Evolutionary conservation across 2,888 invertebrate genomes (phyloP).

Genomic region (Volucella inanis): DNA sequence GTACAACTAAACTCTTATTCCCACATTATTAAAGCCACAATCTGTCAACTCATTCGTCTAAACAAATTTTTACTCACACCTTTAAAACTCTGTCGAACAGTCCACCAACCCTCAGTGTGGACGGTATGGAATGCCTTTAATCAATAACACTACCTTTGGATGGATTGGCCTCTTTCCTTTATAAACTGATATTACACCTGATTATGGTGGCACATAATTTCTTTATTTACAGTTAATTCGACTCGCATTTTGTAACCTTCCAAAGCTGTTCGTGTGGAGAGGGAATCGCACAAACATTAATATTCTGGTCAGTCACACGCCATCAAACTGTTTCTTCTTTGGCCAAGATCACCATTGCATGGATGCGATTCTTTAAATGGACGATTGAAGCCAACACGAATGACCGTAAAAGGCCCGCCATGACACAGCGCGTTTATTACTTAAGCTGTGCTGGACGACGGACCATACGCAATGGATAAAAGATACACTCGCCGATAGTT

Average conservation of each 20-base stretch:
- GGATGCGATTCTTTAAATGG: conserved; percentile 26
- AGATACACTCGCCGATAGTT: too few relatives aligned
- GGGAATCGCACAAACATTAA: neutral
- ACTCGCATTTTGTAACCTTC: conserved; percentile 24
- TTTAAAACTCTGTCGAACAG: too few relatives aligned
- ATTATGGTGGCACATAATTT: conserved; percentile 50
- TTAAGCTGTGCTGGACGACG: neutral
- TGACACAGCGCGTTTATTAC: conserved; percentile 3
- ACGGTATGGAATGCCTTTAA: too few relatives aligned
- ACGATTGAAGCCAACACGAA: conserved; percentile 42
- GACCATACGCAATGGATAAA: too few relatives aligned
- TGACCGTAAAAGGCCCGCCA: conserved; percentile 21
- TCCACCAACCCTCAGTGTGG: too few relatives aligned
- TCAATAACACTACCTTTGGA: too few relatives aligned
- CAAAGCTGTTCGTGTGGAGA: neutral
- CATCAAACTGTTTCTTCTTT: conserved; percentile 40
- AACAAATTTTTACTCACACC: too few relatives aligned
- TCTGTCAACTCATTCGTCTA: too few relatives aligned
- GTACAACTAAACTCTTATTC: too few relatives aligned
- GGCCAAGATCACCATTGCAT: conserved; percentile 39
- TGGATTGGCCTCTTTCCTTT: too few relatives aligned
- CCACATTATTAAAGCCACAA: too few relatives aligned
- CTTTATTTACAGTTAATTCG: conserved; percentile 69
- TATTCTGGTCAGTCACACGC: conserved; percentile 31
- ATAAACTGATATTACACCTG: too few relatives aligned